These are phyloP conservation scores for Drosophila cardini DNA, from an alignment of 1,140 invertebrate genomes.

Conservation along the genomic window DNA sequence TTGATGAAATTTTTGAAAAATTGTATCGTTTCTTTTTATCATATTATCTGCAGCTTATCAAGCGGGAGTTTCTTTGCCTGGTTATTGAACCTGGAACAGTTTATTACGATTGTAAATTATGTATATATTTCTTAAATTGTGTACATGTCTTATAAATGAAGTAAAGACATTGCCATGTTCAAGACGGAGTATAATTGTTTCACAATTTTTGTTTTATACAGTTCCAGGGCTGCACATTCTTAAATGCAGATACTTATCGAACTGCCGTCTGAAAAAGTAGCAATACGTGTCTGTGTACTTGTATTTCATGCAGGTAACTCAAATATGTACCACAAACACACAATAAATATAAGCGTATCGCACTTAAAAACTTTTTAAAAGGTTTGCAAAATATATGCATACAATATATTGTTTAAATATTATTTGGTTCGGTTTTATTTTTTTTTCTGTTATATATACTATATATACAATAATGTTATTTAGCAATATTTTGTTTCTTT, in stretches of 20 bases:
- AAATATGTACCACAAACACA: conserved; percentile 51
- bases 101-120: conserved; percentile 17
- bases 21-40: conserved; percentile 3
- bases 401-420: conserved; percentile 75
- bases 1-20: not conserved
- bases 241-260: conserved; percentile 19
- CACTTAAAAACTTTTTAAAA: conserved; percentile 75
- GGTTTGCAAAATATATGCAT: conserved; percentile 68
- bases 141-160: not conserved
- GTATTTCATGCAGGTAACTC: conserved; percentile 30
- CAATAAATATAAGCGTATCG: conserved; percentile 29
- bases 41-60: conserved; percentile 9
- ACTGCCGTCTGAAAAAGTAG: conserved; percentile 7
- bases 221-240: not conserved
- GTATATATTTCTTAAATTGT: conserved; percentile 8
- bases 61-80: not conserved
- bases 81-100: conserved; percentile 14
- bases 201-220: not conserved
- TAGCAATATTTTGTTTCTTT: conserved; percentile 40
- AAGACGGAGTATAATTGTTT: not conserved
- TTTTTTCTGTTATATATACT: not conserved
- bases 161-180: not conserved
- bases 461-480: conserved; percentile 6
- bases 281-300: conserved; percentile 18
- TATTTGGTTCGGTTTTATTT: conserved; percentile 61